Percentiles rank a stretch among this genome's conserved stretches.
Conservation (phyloP, 2,797 vertebrate species). For the Tokudaia tokunoshimensis region DNA sequence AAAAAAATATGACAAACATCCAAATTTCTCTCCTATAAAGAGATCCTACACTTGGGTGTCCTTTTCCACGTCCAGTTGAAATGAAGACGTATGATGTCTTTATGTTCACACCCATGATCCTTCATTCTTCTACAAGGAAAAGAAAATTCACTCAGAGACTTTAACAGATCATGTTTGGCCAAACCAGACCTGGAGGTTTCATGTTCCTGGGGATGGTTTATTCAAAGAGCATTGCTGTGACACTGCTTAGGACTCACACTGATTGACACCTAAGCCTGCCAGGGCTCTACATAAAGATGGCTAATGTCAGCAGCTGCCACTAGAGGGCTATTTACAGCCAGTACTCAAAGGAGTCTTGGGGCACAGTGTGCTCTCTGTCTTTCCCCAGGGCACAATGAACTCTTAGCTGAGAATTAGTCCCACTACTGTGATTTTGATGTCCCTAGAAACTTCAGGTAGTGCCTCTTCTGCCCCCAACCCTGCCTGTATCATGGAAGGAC, state of each 20-base stretch:
- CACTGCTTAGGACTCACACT: neutral
- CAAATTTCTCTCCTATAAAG: neutral
- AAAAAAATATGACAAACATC: neutral
- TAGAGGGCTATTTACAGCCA: conserved; percentile 87
- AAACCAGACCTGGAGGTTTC: neutral
- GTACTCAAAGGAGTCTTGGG: conserved; percentile 71
- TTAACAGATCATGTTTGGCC: neutral
- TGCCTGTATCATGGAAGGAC: neutral
- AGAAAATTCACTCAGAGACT: conserved; percentile 1
- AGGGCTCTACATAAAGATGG: neutral
- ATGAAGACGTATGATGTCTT: neutral
- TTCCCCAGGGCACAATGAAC: neutral
- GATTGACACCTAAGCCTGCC: neutral
- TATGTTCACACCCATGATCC: neutral
- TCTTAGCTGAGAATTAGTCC: neutral
- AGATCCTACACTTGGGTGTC: conserved; percentile 1
- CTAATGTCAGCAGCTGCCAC: conserved; percentile 85
- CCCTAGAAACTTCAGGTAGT: neutral
- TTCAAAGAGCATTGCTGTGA: neutral
- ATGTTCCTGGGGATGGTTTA: neutral
- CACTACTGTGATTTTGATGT: neutral
- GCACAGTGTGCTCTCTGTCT: neutral
- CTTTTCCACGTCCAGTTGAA: neutral
- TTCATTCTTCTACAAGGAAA: neutral
- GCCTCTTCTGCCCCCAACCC: neutral